Percentiles rank a stretch among this genome's conserved stretches.
Conservation (phyloP, 2,888 invertebrate genomes). For the Heteromurus nitidus region DNA sequence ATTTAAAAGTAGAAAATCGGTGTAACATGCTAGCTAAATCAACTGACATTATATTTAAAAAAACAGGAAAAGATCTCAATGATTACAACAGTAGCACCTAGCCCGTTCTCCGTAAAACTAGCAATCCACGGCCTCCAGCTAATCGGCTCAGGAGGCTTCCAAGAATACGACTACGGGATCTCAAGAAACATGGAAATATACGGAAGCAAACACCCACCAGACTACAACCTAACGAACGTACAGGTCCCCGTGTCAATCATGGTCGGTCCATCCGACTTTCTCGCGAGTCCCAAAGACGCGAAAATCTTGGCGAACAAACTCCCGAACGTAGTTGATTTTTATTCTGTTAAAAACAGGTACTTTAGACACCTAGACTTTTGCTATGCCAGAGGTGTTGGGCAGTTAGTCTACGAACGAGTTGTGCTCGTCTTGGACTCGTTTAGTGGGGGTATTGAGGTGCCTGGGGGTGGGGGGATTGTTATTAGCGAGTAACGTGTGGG, state of each 20-base stretch:
- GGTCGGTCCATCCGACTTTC: slow-evolving; percentile 46
- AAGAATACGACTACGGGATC: slow-evolving; percentile 56
- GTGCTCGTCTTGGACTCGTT: not conserved
- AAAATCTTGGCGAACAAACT: slow-evolving; percentile 46
- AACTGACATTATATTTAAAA: not conserved
- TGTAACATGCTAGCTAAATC: not conserved
- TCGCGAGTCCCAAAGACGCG: slow-evolving; percentile 55
- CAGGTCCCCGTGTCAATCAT: slow-evolving; percentile 56
- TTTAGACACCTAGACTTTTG: slow-evolving; percentile 57
- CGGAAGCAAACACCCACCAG: slow-evolving; percentile 27
- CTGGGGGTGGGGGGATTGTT: too few species aligned
- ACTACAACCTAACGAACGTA: slow-evolving; percentile 56
- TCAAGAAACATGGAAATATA: slow-evolving; percentile 39
- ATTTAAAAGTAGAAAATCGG: not conserved
- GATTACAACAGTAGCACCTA: slow-evolving; percentile 55
- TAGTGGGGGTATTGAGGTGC: too few species aligned
- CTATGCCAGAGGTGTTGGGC: slow-evolving; percentile 44
- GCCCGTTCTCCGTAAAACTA: slow-evolving; percentile 50
- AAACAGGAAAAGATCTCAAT: slow-evolving; percentile 35
- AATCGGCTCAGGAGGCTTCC: slow-evolving; percentile 48
- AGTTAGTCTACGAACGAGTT: slow-evolving; percentile 32
- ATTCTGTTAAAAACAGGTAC: slow-evolving; percentile 36
- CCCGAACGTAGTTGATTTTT: slow-evolving; percentile 51
- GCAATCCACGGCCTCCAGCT: slow-evolving; percentile 54
- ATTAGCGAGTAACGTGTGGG: too few species aligned